Conservation (phyloP, 2,797 vertebrate species). For the Lepus townsendii region DNA sequence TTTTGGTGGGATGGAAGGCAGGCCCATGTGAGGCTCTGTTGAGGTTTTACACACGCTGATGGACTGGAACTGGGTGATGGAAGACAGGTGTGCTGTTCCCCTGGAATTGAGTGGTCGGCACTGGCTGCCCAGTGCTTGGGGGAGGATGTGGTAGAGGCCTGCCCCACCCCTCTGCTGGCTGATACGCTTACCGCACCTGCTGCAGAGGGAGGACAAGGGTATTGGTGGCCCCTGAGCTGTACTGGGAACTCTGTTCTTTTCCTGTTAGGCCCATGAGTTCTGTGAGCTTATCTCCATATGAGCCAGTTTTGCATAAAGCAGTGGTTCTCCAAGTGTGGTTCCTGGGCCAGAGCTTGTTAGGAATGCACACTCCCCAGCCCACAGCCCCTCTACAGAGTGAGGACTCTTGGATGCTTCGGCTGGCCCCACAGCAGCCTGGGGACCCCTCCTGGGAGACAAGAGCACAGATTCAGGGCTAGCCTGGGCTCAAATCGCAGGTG, state of each 20-base stretch:
- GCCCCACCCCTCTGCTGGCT: neutral
- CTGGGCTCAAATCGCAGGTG: neutral
- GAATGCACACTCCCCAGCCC: neutral
- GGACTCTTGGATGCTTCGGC: neutral
- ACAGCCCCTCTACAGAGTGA: neutral
- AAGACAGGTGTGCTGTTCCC: rapidly evolving
- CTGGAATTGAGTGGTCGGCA: neutral
- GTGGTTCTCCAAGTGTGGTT: neutral
- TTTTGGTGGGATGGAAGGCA: neutral
- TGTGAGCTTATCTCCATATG: neutral
- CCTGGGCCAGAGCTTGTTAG: neutral
- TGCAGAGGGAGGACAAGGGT: neutral
- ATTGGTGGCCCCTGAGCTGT: rapidly evolving
- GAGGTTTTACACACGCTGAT: neutral
- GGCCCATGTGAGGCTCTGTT: neutral
- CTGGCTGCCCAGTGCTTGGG: neutral
- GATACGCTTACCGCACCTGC: neutral
- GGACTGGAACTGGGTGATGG: neutral
- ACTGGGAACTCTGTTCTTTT: neutral
- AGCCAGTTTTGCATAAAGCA: neutral
- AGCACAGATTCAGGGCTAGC: neutral
- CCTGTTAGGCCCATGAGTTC: neutral
- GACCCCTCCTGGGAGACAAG: neutral
- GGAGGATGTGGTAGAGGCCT: neutral
- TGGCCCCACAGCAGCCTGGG: no score